phyloP scores from a whole-genome alignment of 2,797 vertebrate genomes.

The Malurus leucopterus region DNA sequence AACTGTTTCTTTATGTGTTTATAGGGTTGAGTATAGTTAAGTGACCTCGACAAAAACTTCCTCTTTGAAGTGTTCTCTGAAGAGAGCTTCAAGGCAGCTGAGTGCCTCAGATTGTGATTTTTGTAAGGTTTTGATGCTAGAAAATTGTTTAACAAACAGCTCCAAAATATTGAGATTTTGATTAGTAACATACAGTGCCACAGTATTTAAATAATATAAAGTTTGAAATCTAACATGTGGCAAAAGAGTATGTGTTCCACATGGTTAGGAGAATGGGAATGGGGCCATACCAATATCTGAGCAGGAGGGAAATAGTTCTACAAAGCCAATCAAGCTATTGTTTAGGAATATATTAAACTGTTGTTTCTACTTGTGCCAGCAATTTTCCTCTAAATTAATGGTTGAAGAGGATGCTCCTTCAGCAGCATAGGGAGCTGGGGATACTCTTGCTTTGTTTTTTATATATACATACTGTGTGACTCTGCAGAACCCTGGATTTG shows the following conservation, averaged over 20 bases:
- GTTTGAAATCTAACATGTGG: slow-evolving; percentile 51
- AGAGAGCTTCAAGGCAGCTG: slow-evolving; percentile 47
- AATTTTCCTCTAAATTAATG: not conserved
- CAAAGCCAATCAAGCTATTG: not conserved
- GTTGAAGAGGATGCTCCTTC: not conserved
- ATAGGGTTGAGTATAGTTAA: not conserved
- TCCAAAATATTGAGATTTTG: slow-evolving; percentile 46
- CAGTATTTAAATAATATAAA: slow-evolving; percentile 30
- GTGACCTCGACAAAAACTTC: slow-evolving; percentile 21
- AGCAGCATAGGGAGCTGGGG: not conserved
- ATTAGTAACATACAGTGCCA: slow-evolving; percentile 49
- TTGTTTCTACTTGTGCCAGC: not conserved
- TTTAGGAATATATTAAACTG: not conserved
- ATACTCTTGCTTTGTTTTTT: not conserved
- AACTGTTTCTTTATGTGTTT: slow-evolving; percentile 6
- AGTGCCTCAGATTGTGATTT: slow-evolving; percentile 43
- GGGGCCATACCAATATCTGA: not conserved
- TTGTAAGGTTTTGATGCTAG: slow-evolving; percentile 58
- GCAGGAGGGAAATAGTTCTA: not conserved
- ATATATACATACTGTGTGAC: not conserved
- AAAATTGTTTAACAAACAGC: slow-evolving; percentile 56
- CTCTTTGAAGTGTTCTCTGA: slow-evolving; percentile 55
- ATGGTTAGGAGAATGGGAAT: slow-evolving; percentile 14
- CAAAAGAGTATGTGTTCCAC: slow-evolving; percentile 35
- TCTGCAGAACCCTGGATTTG: not conserved